phyloP scores from a whole-genome alignment of 2,113 vertebrate genomes.

The Orycteropus afer region DNA sequence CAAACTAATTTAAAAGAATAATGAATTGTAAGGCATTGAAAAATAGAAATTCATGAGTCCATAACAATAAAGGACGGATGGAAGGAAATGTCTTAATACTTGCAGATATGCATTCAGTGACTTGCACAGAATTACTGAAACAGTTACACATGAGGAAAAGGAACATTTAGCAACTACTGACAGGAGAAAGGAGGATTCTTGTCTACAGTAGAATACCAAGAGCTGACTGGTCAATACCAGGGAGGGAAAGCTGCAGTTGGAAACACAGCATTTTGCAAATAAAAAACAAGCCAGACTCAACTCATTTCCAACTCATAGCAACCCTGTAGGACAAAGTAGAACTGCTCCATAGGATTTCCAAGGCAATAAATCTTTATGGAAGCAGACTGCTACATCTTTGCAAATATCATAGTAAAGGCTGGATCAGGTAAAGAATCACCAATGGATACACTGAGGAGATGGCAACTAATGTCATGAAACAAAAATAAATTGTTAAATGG shows the following conservation, averaged over 20 bases:
- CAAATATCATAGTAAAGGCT: background rate
- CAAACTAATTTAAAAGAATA: conserved; percentile 33
- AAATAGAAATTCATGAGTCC: conserved; percentile 7
- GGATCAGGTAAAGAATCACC: background rate
- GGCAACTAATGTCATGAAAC: too few relatives aligned
- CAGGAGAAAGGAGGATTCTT: background rate
- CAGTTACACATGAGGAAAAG: background rate
- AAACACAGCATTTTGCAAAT: background rate
- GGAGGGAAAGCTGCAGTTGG: background rate
- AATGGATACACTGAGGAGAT: too few relatives aligned
- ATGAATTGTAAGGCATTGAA: background rate
- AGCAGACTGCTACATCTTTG: background rate
- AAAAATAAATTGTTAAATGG: too few relatives aligned
- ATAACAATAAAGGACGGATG: background rate
- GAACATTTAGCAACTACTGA: background rate
- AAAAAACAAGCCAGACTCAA: background rate
- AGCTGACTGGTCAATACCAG: background rate
- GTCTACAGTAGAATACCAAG: background rate
- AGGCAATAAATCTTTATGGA: background rate
- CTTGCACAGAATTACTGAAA: conserved; percentile 25
- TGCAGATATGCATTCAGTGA: background rate
- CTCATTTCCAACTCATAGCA: background rate
- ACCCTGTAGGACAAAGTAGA: background rate
- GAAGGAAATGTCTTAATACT: background rate
- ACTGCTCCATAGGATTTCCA: background rate